A percentile compares a stretch with the other conserved stretches of the same genome.
Evolutionary conservation across 2,888 invertebrate species (phyloP).

Genomic region (Drosophila lutescens): DNA sequence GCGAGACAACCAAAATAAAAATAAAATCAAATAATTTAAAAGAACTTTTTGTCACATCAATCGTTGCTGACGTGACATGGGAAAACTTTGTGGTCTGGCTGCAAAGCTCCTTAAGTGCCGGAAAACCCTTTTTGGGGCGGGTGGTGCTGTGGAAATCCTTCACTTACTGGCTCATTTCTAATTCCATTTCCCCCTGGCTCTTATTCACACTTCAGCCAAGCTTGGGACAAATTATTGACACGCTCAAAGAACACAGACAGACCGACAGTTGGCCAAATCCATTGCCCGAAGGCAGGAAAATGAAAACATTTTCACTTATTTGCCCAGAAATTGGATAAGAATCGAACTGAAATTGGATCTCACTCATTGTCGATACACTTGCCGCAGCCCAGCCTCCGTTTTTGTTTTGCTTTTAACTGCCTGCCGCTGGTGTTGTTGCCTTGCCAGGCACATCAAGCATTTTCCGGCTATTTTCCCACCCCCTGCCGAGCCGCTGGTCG

Average conservation of each 20-base stretch:
- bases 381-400: conserved; percentile 39
- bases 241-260: conserved; percentile 46
- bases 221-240: conserved; percentile 76
- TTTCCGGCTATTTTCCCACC: conserved; percentile 73
- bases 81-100: conserved; percentile 39
- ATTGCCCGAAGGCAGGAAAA: conserved; percentile 69
- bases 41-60: conserved; percentile 38
- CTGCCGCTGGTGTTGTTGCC: conserved; percentile 42
- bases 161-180: conserved; percentile 62
- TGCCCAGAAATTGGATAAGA: conserved; percentile 83
- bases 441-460: conserved; percentile 70
- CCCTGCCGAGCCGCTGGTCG: conserved; percentile 14
- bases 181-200: conserved; percentile 46
- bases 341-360: conserved; percentile 84
- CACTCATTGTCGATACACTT: conserved; percentile 76
- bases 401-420: conserved; percentile 78
- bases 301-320: conserved; percentile 82
- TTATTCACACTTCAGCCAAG: conserved; percentile 46
- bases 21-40: conserved; percentile 36
- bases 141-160: conserved; percentile 19
- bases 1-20: conserved; percentile 14
- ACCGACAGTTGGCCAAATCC: conserved; percentile 19
- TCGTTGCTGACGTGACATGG: conserved; percentile 12
- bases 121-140: conserved; percentile 19
- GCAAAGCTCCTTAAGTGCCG: conserved; percentile 29